Base-by-base conservation (phyloP, 2,113 vertebrate species). In the Gorilla gorilla region DNA sequence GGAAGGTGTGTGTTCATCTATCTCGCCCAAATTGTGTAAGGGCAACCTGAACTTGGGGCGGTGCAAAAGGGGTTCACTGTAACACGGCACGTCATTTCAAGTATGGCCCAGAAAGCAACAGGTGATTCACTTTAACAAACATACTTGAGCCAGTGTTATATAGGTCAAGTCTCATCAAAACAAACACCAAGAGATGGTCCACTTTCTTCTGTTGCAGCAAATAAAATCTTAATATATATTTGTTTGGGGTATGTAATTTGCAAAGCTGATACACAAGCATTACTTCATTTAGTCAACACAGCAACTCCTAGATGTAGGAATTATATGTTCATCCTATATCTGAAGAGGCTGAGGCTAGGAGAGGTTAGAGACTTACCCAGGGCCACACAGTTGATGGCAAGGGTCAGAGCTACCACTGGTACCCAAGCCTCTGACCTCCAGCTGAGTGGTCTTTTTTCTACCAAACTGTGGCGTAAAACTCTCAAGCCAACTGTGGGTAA, bases 101-200 rank as follows among this genome's bases (percentile, higher is more conserved):
- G 84, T 30, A 45, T 50, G 93, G 76, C 96, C 94, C 94, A 87
- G 94, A 92, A 95, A 93, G 86, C 91, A 95, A 86, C 83, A 82
- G n/a, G 85, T 97, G 95, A 95, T 57, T 98, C 96, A 96, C 89
- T 86, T 81, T 43, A 96, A 84, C 96, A 97, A 97, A 97, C 59
- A 94, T 78, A 55, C 52, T 88, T 50, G 43, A 93, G 90, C 84
- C 93, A 14, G 9, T 45, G n/a, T 72, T 96, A 98, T 96, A 59
- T 94, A 96, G 98, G 95, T 95, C 95, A 98, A 95, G 82, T 12
- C 82, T 72, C 93, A 94, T 80, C 81, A 93, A 96, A 94, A 93
- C 52, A 96, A 94, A 96, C 66, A 94, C 45, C 87, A 85, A 93
- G 76, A 88, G 43, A 78, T 38, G 73, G 73, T 57, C 87, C 27